A percentile compares a stretch with the other conserved stretches of the same genome.
Evolutionary conservation across 2,113 vertebrate species (phyloP).

Genomic region (Oryzias melastigma): DNA sequence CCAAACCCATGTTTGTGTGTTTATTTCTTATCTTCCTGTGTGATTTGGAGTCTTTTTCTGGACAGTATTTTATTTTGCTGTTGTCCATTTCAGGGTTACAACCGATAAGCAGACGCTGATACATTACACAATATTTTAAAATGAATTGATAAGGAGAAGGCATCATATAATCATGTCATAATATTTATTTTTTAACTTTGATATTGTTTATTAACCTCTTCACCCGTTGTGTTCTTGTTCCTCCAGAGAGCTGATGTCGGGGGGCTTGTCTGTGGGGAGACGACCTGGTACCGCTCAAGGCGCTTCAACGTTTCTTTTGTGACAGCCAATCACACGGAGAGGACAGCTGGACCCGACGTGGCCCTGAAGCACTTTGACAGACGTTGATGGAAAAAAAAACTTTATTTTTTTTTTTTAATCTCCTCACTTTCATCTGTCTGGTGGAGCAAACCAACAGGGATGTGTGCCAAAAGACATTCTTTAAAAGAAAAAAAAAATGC

Average conservation of each 20-base stretch:
- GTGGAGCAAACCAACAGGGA: constrained; percentile 52
- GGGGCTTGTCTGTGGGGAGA: constrained; percentile 43
- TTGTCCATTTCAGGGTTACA: constrained; percentile 28
- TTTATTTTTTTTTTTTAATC: constrained; percentile 8
- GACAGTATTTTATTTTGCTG: constrained; percentile 21
- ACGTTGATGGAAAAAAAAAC: constrained; percentile 36
- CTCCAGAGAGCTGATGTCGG: constrained; percentile 76
- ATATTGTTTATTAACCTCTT: constrained; percentile 38
- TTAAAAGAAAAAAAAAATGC: constrained; percentile 25
- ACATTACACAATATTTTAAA: constrained; percentile 22
- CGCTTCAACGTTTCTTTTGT: constrained; percentile 21
- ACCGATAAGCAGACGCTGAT: constrained; percentile 36
- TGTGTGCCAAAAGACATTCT: constrained; percentile 65
- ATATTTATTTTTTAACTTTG: constrained; percentile 48
- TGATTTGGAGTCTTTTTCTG: constrained; percentile 24
- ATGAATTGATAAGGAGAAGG: constrained; percentile 34
- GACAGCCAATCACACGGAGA: constrained; percentile 33
- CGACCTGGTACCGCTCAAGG: constrained; percentile 44
- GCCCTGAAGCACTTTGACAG: constrained; percentile 62
- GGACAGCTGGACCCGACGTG: constrained; percentile 37
- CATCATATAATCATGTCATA: constrained; percentile 37
- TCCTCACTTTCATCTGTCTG: constrained; percentile 45
- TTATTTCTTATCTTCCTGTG: constrained; percentile 25
- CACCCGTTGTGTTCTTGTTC: constrained; percentile 14
- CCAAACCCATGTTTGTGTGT: constrained; percentile 7